Evolutionary conservation across 2,113 vertebrate species (phyloP).

Genomic region (Pimephales promelas): DNA sequence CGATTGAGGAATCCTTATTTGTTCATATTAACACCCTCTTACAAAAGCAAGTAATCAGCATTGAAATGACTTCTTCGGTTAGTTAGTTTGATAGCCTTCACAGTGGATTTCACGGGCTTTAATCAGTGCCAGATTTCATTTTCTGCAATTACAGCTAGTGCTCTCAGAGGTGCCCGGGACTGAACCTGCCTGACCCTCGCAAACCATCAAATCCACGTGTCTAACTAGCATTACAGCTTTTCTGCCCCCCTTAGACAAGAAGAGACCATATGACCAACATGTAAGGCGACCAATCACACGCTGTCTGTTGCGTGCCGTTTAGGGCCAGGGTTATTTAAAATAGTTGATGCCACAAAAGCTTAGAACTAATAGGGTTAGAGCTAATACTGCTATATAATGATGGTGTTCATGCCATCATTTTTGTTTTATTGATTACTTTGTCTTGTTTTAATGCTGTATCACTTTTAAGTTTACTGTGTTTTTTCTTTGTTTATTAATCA

Average conservation of each 20-base stretch:
- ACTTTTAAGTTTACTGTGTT: too few species aligned
- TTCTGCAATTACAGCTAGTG: background rate
- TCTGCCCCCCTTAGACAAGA: background rate
- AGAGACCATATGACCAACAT: background rate
- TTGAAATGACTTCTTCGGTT: background rate
- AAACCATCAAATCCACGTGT: background rate
- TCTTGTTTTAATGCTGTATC: too few species aligned
- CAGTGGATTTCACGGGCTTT: background rate
- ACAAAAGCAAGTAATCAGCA: background rate
- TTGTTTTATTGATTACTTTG: too few species aligned
- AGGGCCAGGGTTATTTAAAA: background rate
- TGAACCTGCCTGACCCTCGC: background rate
- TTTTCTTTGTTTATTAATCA: too few species aligned
- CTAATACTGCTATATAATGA: too few species aligned
- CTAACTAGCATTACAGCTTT: background rate
- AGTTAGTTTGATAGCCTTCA: slow-evolving; percentile 14
- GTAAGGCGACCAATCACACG: background rate
- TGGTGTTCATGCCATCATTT: too few species aligned
- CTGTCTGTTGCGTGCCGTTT: background rate
- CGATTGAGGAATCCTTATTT: background rate
- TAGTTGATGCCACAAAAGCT: background rate
- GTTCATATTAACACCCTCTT: background rate
- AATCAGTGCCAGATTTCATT: slow-evolving; percentile 15
- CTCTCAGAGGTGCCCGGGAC: background rate
- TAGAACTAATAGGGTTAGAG: background rate